These are phyloP conservation scores for Myotis davidii DNA, from an alignment of 2,113 vertebrate genomes.

Conservation along the genomic window DNA sequence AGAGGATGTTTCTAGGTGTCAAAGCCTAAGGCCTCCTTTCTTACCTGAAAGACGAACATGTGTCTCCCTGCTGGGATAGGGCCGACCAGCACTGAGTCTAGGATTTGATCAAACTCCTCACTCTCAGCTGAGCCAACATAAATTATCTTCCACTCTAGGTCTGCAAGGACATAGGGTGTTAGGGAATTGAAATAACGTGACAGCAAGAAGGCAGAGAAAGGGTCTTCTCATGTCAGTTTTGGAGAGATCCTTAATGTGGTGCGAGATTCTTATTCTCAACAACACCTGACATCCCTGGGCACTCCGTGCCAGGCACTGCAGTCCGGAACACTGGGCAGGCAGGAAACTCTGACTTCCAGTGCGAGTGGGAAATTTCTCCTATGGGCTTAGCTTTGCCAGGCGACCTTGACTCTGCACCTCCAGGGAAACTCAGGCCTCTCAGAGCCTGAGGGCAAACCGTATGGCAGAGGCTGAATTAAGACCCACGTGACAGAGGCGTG, in stretches of 20 bases:
- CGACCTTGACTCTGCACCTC: slow-evolving; percentile 32
- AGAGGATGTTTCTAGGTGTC: neutral
- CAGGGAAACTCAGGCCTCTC: neutral
- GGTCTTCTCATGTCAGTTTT: neutral
- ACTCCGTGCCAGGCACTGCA: neutral
- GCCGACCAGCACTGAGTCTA: slow-evolving; percentile 94
- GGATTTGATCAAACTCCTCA: slow-evolving; percentile 93
- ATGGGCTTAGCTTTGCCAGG: neutral
- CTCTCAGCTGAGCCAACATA: slow-evolving; percentile 96
- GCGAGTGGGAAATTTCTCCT: neutral
- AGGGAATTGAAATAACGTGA: neutral
- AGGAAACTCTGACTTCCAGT: neutral
- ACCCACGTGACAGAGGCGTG: neutral
- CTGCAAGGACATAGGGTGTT: slow-evolving; percentile 76
- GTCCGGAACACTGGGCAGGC: neutral
- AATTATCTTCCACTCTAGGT: slow-evolving; percentile 96
- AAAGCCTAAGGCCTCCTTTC: neutral
- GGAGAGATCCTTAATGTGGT: neutral
- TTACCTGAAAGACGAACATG: slow-evolving; percentile 96
- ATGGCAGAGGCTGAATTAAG: slow-evolving; percentile 68
- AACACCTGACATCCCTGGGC: neutral
- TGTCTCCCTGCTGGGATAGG: slow-evolving; percentile 94
- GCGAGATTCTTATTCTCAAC: neutral
- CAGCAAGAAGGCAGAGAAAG: neutral
- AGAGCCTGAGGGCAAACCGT: neutral